Evolutionary conservation across 92 coral and sea anemone species (phyloP).

Genomic region (Phenganax stokvisi): DNA sequence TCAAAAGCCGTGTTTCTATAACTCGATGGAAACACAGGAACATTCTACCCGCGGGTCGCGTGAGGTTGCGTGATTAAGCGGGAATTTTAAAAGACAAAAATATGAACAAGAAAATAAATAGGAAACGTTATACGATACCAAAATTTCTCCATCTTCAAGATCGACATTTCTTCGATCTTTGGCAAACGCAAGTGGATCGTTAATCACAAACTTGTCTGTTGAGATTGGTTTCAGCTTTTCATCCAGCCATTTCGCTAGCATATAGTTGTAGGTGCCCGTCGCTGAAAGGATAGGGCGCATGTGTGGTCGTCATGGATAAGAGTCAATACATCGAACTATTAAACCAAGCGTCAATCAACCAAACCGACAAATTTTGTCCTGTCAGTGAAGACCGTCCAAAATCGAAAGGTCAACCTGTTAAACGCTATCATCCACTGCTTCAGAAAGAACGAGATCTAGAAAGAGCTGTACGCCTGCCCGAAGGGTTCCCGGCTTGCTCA

Average conservation of each 20-base stretch:
- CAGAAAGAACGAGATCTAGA: constrained; percentile 35
- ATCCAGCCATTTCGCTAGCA: constrained; percentile 25
- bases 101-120: neutral
- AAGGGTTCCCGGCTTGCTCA: constrained; percentile 46
- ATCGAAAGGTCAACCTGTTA: constrained; percentile 27
- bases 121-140: constrained; percentile 5
- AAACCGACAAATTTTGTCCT: constrained; percentile 18
- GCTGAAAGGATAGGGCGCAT: constrained; percentile 41
- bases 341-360: constrained; percentile 37
- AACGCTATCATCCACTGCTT: constrained; percentile 37
- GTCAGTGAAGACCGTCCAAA: constrained; percentile 30
- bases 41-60: too few relatives aligned
- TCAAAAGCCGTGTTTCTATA: too few relatives aligned
- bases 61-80: too few relatives aligned
- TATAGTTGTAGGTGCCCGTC: constrained; percentile 26
- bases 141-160: neutral
- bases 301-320: constrained; percentile 39
- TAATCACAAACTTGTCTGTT: constrained; percentile 1
- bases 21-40: too few relatives aligned
- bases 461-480: constrained; percentile 23
- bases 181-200: too few relatives aligned
- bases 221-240: constrained; percentile 26
- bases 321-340: constrained; percentile 35
- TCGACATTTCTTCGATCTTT: neutral
- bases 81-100: too few relatives aligned